Evolutionary conservation across 1,140 invertebrate species (phyloP).

Genomic region (Rhopalosiphum maidis): DNA sequence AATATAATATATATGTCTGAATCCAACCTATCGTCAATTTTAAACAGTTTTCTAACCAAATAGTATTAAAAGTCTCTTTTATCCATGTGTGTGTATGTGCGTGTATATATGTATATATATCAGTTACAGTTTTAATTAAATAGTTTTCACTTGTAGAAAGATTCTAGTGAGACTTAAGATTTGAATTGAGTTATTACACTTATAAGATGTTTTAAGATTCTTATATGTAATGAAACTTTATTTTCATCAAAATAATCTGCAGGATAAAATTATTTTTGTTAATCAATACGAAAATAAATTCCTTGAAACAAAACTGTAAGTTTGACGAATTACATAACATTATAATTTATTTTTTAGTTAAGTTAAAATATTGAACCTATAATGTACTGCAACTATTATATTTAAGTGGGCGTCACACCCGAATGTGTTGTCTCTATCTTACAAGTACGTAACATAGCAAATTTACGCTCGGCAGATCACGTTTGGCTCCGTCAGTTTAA

Average conservation of each 20-base stretch:
- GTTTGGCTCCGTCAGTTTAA: too few species aligned
- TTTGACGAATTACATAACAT: too few species aligned
- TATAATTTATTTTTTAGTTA: too few species aligned
- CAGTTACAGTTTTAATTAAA: not conserved
- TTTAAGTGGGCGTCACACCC: too few species aligned
- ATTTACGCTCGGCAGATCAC: too few species aligned
- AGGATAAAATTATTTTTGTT: not conserved
- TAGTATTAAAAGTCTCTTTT: not conserved
- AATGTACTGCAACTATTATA: too few species aligned
- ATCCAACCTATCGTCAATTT: not conserved
- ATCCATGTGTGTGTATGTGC: too few species aligned
- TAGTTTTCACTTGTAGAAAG: not conserved
- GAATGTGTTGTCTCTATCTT: too few species aligned
- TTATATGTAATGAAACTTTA: not conserved
- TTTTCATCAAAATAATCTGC: not conserved
- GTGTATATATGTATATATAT: not conserved
- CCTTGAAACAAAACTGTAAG: too few species aligned
- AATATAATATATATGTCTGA: not conserved
- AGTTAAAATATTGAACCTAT: too few species aligned
- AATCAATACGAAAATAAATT: not conserved
- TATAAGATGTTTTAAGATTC: not conserved
- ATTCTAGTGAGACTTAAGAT: not conserved
- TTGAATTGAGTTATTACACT: not conserved
- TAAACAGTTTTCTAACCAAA: slow-evolving; percentile 18
- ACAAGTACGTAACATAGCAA: too few species aligned